These are phyloP conservation scores for Leptopilina clavipes DNA, from an alignment of 1,140 invertebrate species.

Conservation along the genomic window DNA sequence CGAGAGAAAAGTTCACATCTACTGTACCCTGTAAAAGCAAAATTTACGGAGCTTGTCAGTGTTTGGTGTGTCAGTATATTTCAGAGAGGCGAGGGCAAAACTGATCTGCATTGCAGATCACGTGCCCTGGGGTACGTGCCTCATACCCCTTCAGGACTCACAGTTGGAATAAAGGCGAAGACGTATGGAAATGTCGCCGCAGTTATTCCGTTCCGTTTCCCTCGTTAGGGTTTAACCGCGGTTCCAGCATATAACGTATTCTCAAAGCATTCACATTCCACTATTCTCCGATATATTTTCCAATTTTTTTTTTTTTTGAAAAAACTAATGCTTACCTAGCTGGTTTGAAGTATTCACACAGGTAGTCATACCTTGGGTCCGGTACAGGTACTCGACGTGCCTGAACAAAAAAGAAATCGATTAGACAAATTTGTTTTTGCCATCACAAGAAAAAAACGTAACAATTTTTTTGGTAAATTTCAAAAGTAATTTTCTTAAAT, in stretches of 20 bases:
- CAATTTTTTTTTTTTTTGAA: background rate
- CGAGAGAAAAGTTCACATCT: background rate
- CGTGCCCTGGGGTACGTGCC: constrained; percentile 52
- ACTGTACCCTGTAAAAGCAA: background rate
- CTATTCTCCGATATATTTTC: constrained; percentile 51
- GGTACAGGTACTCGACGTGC: constrained; percentile 98
- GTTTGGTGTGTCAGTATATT: constrained; percentile 49
- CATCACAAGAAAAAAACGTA: background rate
- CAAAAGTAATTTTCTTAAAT: no score
- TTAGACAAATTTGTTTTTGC: constrained; percentile 51
- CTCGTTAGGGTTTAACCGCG: constrained; percentile 60
- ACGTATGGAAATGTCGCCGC: constrained; percentile 71
- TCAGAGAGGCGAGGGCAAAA: constrained; percentile 54
- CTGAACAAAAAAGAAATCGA: constrained; percentile 70
- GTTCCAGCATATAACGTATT: constrained; percentile 56
- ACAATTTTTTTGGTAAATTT: no score
- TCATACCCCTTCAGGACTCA: constrained; percentile 48
- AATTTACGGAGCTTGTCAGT: constrained; percentile 35
- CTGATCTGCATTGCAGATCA: constrained; percentile 74
- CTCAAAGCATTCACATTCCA: constrained; percentile 54
- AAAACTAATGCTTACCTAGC: constrained; percentile 82
- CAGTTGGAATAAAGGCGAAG: constrained; percentile 67
- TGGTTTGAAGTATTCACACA: constrained; percentile 96
- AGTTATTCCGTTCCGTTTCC: constrained; percentile 73
- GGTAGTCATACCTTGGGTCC: constrained; percentile 94